Percentiles rank a stretch among this genome's conserved stretches.
Conservation (phyloP, 2,113 vertebrate species). For the Anser brachyrhynchus region DNA sequence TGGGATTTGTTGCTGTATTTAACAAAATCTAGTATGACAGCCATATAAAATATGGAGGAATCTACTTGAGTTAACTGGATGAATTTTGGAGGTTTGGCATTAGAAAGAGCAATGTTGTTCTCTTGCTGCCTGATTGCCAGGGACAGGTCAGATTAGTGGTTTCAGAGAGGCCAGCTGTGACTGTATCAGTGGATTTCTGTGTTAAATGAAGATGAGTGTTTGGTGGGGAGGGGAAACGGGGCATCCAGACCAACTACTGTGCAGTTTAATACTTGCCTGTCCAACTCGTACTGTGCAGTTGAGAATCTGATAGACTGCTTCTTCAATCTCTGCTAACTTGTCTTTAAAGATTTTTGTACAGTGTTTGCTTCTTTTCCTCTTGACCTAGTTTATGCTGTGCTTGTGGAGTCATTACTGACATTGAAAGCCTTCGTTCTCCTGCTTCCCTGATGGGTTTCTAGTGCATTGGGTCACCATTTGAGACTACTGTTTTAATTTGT, state of each 20-base stretch:
- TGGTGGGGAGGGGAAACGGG: background rate
- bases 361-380: constrained; percentile 25
- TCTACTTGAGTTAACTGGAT: background rate
- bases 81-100: background rate
- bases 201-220: background rate
- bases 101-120: background rate
- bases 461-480: constrained; percentile 32
- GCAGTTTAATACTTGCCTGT: background rate
- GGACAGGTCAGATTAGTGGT: background rate
- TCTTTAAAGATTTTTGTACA: background rate
- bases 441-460: background rate
- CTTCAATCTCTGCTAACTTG: constrained; percentile 7
- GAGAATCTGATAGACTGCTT: background rate
- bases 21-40: background rate
- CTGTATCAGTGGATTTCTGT: background rate
- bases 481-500: background rate
- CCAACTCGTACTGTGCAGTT: background rate
- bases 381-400: constrained; percentile 51
- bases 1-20: background rate
- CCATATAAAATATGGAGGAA: background rate
- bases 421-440: constrained; percentile 4
- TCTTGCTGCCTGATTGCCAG: background rate
- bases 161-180: background rate
- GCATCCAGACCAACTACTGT: background rate
- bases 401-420: background rate